A percentile compares a stretch with the other conserved stretches of the same genome.
These are phyloP conservation scores for Hypotaenidia philippensis DNA, from an alignment of 2,797 vertebrate genomes.

Conservation along the genomic window DNA sequence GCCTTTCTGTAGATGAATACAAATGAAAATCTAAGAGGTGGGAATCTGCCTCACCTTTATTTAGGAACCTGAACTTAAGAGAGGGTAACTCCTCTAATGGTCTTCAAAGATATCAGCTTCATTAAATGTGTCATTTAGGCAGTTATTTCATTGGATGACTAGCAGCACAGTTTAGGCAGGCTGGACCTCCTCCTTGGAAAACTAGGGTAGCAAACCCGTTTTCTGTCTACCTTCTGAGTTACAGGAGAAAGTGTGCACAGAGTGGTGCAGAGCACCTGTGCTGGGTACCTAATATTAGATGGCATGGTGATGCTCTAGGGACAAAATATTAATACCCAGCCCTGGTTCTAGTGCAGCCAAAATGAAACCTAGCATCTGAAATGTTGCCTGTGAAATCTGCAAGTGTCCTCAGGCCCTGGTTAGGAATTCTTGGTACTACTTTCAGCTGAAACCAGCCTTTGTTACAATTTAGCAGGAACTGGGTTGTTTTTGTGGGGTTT, in stretches of 20 bases:
- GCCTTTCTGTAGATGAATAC: background rate
- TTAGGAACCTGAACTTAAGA: background rate
- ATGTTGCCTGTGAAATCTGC: background rate
- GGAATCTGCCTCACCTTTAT: background rate
- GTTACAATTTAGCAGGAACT: background rate
- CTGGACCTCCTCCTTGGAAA: background rate
- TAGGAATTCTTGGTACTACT: background rate
- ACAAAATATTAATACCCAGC: background rate
- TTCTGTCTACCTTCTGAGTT: background rate
- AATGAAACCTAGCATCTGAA: background rate
- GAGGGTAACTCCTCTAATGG: background rate
- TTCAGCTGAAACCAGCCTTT: background rate
- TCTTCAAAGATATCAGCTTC: background rate
- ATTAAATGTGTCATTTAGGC: background rate
- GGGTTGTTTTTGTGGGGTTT: too few species aligned
- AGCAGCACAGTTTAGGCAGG: background rate
- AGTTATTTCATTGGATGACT: background rate
- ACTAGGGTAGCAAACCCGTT: background rate
- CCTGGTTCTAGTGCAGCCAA: background rate
- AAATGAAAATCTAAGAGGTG: background rate
- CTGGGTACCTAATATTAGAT: background rate
- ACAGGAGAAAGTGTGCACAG: background rate
- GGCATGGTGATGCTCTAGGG: background rate
- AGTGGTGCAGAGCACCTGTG: background rate
- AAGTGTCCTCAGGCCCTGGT: background rate